Evolutionary conservation across 2,113 vertebrate species (phyloP).

Genomic region (Accipiter virgatus): DNA sequence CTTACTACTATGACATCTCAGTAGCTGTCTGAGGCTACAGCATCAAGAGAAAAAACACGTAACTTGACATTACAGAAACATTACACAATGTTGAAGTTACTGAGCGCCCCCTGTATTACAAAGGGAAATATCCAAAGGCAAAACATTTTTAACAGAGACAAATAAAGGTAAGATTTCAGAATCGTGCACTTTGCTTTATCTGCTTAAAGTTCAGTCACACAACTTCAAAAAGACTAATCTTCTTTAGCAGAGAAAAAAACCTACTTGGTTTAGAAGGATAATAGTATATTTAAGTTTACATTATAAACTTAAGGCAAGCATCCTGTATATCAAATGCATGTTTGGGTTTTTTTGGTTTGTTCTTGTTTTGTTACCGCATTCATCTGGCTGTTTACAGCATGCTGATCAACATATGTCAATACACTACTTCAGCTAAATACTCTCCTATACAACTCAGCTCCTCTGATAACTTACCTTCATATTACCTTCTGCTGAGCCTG

Average conservation of each 20-base stretch:
- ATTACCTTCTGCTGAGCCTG: slow-evolving; percentile 96
- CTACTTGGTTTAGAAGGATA: background rate
- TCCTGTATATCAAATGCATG: background rate
- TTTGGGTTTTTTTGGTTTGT: background rate
- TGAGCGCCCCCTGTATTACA: background rate
- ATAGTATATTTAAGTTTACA: background rate
- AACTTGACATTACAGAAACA: background rate
- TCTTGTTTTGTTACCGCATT: background rate
- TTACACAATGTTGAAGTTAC: background rate
- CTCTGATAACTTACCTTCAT: slow-evolving; percentile 84
- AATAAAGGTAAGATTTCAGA: background rate
- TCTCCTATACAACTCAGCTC: background rate
- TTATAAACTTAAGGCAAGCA: background rate
- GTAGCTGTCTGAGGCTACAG: background rate
- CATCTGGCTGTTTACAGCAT: background rate
- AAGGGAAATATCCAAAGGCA: background rate
- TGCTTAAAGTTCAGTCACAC: background rate
- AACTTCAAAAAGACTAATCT: background rate
- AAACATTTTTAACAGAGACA: background rate
- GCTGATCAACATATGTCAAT: background rate
- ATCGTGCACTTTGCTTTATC: background rate
- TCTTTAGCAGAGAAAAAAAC: background rate
- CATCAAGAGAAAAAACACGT: background rate
- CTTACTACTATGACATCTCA: background rate
- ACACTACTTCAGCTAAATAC: background rate